A percentile compares a stretch with the other conserved stretches of the same genome.
Conservation (phyloP, 2,113 vertebrate genomes). For the Perccottus glenii region DNA sequence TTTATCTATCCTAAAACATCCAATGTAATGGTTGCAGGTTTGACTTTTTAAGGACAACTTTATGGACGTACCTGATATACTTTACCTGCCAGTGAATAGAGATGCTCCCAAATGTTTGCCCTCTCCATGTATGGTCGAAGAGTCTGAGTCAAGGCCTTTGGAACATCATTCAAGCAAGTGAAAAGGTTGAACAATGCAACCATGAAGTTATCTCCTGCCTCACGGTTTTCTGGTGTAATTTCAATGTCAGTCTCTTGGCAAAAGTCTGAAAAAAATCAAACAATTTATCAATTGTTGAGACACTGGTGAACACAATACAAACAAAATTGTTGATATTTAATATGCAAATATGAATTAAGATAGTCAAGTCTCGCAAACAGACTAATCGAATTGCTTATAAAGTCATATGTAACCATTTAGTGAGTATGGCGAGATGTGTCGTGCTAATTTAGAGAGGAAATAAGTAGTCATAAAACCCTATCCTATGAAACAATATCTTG, state of each 20-base stretch:
- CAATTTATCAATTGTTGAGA: neutral
- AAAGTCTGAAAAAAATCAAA: slow-evolving; percentile 64
- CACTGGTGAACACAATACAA: slow-evolving; percentile 19
- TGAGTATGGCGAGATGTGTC: too few species aligned
- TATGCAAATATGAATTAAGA: slow-evolving; percentile 15
- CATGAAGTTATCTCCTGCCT: slow-evolving; percentile 73
- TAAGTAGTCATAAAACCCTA: slow-evolving; percentile 31
- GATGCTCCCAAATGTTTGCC: slow-evolving; percentile 85
- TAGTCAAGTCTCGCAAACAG: neutral
- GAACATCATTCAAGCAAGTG: slow-evolving; percentile 81
- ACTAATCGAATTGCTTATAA: too few species aligned
- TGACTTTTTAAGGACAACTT: slow-evolving; percentile 4
- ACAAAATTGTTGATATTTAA: slow-evolving; percentile 23
- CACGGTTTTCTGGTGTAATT: slow-evolving; percentile 45
- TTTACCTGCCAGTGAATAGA: slow-evolving; percentile 88
- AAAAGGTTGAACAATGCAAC: slow-evolving; percentile 85
- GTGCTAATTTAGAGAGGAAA: too few species aligned
- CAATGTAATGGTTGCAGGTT: neutral
- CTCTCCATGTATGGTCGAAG: slow-evolving; percentile 88
- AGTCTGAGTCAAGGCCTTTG: slow-evolving; percentile 83
- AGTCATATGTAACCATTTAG: too few species aligned
- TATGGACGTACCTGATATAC: slow-evolving; percentile 25
- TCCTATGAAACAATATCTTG: slow-evolving; percentile 47
- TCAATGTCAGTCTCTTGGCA: slow-evolving; percentile 53
- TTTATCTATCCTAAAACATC: slow-evolving; percentile 5